Conservation (phyloP, 2,113 vertebrate genomes). For the Nettapus auritus region DNA sequence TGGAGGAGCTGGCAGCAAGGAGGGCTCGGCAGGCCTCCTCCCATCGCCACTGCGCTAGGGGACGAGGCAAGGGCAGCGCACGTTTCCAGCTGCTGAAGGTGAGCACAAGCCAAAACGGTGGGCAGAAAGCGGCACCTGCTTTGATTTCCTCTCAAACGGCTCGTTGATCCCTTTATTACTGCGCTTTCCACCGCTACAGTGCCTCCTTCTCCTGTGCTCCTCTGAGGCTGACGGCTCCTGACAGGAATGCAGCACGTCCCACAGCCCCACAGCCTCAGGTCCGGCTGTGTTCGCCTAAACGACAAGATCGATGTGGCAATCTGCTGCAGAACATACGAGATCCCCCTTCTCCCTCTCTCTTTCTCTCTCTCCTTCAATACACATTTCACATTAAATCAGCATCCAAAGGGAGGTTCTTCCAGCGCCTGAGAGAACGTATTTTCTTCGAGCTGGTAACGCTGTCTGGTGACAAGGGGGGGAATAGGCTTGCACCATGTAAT, state of each 20-base stretch:
- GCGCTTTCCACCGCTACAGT: neutral
- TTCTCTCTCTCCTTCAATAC: neutral
- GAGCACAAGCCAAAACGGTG: neutral
- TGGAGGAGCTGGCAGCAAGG: neutral
- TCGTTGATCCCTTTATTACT: neutral
- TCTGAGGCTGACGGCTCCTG: neutral
- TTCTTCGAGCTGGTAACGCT: neutral
- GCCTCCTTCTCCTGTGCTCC: neutral
- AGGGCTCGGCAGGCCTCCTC: neutral
- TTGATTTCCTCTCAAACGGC: neutral
- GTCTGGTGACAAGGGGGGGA: neutral
- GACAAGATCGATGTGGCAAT: constrained; percentile 38
- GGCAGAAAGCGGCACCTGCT: neutral
- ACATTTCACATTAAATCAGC: constrained; percentile 47
- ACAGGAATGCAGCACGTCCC: constrained; percentile 15
- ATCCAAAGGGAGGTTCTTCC: neutral
- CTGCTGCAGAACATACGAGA: neutral
- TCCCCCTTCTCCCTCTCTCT: neutral
- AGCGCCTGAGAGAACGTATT: neutral
- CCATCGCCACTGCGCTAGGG: fast-evolving
- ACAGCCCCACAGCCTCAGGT: constrained; percentile 29
- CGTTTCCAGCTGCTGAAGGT: neutral
- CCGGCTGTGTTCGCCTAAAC: neutral
- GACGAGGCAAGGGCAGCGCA: neutral
- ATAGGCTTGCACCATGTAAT: neutral